A percentile compares a stretch with the other conserved stretches of the same genome.
These are phyloP conservation scores for Gallinago media DNA, from an alignment of 2,113 vertebrate species.

Conservation along the genomic window DNA sequence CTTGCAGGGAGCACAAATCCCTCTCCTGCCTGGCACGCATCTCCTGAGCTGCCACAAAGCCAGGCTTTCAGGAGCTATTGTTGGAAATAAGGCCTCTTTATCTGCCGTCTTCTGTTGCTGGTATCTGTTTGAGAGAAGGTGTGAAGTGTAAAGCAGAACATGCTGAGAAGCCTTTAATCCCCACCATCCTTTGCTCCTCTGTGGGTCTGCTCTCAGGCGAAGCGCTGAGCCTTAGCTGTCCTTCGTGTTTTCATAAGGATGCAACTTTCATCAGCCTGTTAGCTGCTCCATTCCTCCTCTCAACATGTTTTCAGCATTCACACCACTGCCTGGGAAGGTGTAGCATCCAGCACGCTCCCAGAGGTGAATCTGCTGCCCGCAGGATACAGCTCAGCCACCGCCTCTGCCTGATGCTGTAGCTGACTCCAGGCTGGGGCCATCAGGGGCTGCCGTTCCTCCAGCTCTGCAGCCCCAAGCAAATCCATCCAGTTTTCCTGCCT, in stretches of 20 bases:
- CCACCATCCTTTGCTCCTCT: rapidly evolving
- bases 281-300: neutral
- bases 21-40: neutral
- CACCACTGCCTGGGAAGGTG: neutral
- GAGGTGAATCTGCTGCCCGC: neutral
- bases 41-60: neutral
- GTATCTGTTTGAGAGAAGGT: neutral
- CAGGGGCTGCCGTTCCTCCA: neutral
- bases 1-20: conserved; percentile 17
- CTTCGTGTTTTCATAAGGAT: neutral
- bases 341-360: rapidly evolving
- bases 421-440: neutral
- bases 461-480: neutral
- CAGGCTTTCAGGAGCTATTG: neutral
- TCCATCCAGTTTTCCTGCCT: neutral
- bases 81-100: neutral
- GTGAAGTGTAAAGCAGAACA: neutral
- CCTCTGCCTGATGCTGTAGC: neutral
- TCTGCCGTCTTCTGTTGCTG: neutral
- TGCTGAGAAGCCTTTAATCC: neutral
- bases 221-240: rapidly evolving
- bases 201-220: neutral
- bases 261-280: neutral
- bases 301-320: neutral
- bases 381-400: rapidly evolving